Evolutionary conservation across 2,113 vertebrate genomes (phyloP).

Genomic region (Chrysemys picta): DNA sequence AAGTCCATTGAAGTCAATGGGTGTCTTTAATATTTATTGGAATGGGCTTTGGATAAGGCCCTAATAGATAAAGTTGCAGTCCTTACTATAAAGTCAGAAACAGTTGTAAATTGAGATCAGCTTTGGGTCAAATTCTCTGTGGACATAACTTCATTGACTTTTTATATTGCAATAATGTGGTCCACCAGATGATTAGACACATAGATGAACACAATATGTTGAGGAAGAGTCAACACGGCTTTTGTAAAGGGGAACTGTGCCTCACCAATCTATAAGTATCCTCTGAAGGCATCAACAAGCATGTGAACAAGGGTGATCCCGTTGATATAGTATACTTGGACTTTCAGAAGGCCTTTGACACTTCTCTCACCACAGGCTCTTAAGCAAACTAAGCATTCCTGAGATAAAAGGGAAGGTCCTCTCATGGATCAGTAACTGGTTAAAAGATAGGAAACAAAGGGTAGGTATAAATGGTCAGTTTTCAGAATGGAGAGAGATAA

Average conservation of each 20-base stretch:
- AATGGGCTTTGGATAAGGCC: constrained; percentile 30
- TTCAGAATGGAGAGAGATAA: neutral
- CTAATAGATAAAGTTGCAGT: neutral
- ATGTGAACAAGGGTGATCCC: neutral
- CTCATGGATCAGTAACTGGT: neutral
- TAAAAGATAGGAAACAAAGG: neutral
- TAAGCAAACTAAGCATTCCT: neutral
- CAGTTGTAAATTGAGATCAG: neutral
- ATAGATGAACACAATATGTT: neutral
- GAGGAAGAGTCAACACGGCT: neutral
- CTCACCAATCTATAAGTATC: neutral
- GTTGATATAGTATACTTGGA: neutral
- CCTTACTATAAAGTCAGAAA: constrained; percentile 21
- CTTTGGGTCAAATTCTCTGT: neutral
- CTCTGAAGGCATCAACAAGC: neutral
- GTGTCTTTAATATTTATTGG: constrained; percentile 58
- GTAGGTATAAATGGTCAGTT: neutral
- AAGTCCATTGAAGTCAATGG: constrained; percentile 55
- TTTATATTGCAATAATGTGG: neutral
- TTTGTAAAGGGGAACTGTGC: neutral
- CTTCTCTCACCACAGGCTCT: neutral
- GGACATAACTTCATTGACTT: neutral
- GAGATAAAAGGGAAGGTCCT: neutral
- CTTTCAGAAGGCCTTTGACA: neutral
- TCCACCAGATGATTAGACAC: accelerated